Evolutionary conservation across 1,140 invertebrate genomes (phyloP).

Genomic region (Galleria mellonella): DNA sequence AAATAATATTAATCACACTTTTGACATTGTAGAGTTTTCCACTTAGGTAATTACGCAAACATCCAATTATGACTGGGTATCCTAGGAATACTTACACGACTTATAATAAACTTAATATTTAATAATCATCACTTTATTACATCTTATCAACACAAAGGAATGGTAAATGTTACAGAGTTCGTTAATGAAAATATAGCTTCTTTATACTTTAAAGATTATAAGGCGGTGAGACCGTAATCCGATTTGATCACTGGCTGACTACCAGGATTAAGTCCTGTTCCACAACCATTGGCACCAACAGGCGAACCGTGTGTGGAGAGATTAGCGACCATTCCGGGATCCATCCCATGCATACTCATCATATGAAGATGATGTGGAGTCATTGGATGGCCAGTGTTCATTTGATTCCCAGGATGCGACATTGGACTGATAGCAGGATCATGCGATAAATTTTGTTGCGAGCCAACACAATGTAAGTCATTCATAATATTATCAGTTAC

Average conservation of each 20-base stretch:
- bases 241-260: slow-evolving; percentile 69
- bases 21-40: slow-evolving; percentile 71
- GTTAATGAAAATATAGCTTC: slow-evolving; percentile 65
- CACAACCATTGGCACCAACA: slow-evolving; percentile 51
- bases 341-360: slow-evolving; percentile 66
- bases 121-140: slow-evolving; percentile 62
- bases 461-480: slow-evolving; percentile 62
- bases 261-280: slow-evolving; percentile 48
- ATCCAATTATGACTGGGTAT: slow-evolving; percentile 60
- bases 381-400: slow-evolving; percentile 54
- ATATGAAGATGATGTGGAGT: slow-evolving; percentile 63
- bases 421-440: slow-evolving; percentile 66
- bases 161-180: slow-evolving; percentile 60
- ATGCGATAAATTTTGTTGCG: slow-evolving; percentile 54
- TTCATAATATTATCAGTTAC: slow-evolving; percentile 74
- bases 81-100: slow-evolving; percentile 53
- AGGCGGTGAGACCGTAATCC: slow-evolving; percentile 73
- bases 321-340: slow-evolving; percentile 51
- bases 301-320: slow-evolving; percentile 63
- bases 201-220: slow-evolving; percentile 69
- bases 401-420: slow-evolving; percentile 53
- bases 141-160: slow-evolving; percentile 65
- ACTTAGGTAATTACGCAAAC: slow-evolving; percentile 64
- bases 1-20: slow-evolving; percentile 67
- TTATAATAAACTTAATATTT: slow-evolving; percentile 49